Conservation (phyloP, 2,797 vertebrate species). For the Agapornis canus region DNA sequence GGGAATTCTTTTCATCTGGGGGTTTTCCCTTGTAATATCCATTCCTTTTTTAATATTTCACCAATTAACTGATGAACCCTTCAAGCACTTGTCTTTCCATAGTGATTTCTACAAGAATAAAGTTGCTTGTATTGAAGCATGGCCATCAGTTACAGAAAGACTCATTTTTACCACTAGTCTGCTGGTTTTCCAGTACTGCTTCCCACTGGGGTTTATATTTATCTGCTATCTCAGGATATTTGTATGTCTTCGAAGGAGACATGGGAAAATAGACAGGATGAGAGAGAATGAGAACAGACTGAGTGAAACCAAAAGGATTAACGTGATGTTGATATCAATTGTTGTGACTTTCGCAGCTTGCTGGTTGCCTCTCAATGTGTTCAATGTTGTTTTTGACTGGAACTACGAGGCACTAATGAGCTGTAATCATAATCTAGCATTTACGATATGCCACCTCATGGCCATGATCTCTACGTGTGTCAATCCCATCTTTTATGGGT, state of each 20-base stretch:
- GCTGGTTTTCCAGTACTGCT: conserved; percentile 76
- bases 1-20: conserved; percentile 74
- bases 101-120: conserved; percentile 65
- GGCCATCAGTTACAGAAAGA: conserved; percentile 70
- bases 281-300: conserved; percentile 73
- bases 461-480: conserved; percentile 89
- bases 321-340: conserved; percentile 83
- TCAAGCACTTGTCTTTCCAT: conserved; percentile 71
- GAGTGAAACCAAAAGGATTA: conserved; percentile 85
- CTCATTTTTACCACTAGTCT: conserved; percentile 77
- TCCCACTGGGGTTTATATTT: conserved; percentile 77
- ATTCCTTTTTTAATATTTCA: conserved; percentile 75
- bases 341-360: conserved; percentile 84
- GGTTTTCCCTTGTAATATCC: conserved; percentile 72
- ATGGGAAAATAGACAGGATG: conserved; percentile 70
- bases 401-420: conserved; percentile 73
- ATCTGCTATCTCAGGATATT: conserved; percentile 78
- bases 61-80: conserved; percentile 75
- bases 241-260: conserved; percentile 77
- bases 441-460: conserved; percentile 80
- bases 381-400: conserved; percentile 87
- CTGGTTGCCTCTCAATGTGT: conserved; percentile 89
- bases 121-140: conserved; percentile 70
- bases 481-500: conserved; percentile 85
- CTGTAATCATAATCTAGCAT: conserved; percentile 75